phyloP scores from a whole-genome alignment of 2,113 vertebrate genomes.

The Columba janthina region DNA sequence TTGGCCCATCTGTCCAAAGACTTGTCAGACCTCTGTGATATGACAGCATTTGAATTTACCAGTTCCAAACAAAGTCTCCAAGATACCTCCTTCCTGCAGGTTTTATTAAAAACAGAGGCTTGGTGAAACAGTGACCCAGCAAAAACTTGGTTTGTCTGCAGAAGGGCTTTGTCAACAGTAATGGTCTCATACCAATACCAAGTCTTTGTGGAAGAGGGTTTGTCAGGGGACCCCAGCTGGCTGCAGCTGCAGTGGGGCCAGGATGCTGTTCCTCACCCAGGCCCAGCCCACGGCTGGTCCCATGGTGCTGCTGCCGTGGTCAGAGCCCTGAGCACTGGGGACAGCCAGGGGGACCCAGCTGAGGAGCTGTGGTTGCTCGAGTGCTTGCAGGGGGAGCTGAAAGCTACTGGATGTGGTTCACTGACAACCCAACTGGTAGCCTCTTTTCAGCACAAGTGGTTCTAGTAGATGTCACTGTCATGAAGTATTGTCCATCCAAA shows the following conservation, averaged over 20 bases:
- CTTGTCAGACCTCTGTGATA: background rate
- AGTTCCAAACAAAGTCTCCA: background rate
- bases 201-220: background rate
- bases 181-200: background rate
- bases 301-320: accelerated
- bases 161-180: background rate
- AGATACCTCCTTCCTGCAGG: background rate
- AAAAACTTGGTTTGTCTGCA: background rate
- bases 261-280: background rate
- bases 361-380: background rate
- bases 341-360: accelerated
- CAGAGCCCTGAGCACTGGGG: accelerated
- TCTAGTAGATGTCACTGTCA: background rate
- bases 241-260: background rate
- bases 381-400: background rate
- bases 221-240: background rate
- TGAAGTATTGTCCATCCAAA: background rate
- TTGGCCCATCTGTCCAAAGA: background rate
- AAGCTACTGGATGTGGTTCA: background rate
- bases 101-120: background rate
- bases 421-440: background rate
- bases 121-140: background rate
- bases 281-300: accelerated
- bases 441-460: background rate
- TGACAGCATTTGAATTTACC: background rate